Percentiles rank a stretch among this genome's conserved stretches.
These are phyloP conservation scores for Dryobota labecula DNA, from an alignment of 2,888 invertebrate genomes.

Conservation along the genomic window DNA sequence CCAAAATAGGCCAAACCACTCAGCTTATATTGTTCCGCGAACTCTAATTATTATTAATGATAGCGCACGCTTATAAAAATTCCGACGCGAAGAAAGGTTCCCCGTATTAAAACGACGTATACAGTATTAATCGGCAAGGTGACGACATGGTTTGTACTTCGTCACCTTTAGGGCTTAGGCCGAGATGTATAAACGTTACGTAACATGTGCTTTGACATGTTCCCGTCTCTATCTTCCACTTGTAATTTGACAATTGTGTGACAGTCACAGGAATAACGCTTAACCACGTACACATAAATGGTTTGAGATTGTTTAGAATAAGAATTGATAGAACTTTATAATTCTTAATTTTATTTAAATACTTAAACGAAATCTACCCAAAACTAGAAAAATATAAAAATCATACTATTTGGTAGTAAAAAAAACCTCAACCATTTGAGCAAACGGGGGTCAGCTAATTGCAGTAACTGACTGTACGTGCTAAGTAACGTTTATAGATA, in stretches of 20 bases:
- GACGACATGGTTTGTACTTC: slow-evolving; percentile 42
- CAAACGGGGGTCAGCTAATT: too few relatives aligned
- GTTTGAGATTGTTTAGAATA: too few relatives aligned
- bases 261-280: neutral
- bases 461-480: too few relatives aligned
- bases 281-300: too few relatives aligned
- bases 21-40: slow-evolving; percentile 81
- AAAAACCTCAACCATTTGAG: too few relatives aligned
- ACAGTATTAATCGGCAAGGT: slow-evolving; percentile 46
- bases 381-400: too few relatives aligned
- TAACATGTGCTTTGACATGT: neutral
- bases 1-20: slow-evolving; percentile 83
- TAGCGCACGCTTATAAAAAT: slow-evolving; percentile 75
- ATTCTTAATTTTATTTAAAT: too few relatives aligned
- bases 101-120: slow-evolving; percentile 51
- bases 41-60: slow-evolving; percentile 88
- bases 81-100: slow-evolving; percentile 68
- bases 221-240: neutral
- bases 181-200: neutral
- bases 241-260: neutral
- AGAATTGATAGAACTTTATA: too few relatives aligned
- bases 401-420: too few relatives aligned
- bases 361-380: too few relatives aligned
- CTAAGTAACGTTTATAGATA: neutral
- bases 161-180: slow-evolving; percentile 20